phyloP scores from a whole-genome alignment of 1,140 invertebrate species.

The Euura saliciscinereae region DNA sequence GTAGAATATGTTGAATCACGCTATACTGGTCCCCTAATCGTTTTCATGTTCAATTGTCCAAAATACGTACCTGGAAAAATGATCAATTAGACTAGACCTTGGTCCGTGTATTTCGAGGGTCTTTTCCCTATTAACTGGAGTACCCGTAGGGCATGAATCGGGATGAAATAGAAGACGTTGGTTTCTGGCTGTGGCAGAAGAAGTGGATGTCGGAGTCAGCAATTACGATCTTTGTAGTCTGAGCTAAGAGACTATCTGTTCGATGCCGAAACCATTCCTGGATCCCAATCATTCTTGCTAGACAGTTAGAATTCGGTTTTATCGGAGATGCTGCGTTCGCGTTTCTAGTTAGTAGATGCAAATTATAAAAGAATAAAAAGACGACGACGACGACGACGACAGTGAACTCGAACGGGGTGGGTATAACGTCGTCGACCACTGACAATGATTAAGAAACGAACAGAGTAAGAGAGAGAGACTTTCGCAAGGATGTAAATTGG shows the following conservation, averaged over 20 bases:
- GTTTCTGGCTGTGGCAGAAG: background rate
- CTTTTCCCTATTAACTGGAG: background rate
- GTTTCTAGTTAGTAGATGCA: constrained; percentile 3
- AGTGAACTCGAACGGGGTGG: background rate
- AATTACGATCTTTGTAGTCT: constrained; percentile 3
- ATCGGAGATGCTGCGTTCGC: background rate
- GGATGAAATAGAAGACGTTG: background rate
- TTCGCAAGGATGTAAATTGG: background rate
- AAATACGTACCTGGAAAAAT: no score
- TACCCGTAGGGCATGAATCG: no score
- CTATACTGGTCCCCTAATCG: no score
- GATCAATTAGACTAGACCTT: no score
- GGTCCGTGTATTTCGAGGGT: no score
- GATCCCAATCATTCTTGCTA: background rate
- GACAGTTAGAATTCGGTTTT: background rate
- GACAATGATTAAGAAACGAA: background rate
- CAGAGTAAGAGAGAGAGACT: background rate
- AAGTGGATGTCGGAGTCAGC: constrained; percentile 1
- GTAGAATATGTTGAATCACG: no score
- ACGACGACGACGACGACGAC: background rate
- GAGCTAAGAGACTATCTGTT: background rate
- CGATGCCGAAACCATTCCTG: background rate
- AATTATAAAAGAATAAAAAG: constrained; percentile 2
- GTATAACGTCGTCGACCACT: background rate
- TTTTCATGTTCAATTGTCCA: no score